Percentiles rank a stretch among this genome's conserved stretches.
Conservation (phyloP, 1,140 invertebrate genomes). For the Drosophila cardini region DNA sequence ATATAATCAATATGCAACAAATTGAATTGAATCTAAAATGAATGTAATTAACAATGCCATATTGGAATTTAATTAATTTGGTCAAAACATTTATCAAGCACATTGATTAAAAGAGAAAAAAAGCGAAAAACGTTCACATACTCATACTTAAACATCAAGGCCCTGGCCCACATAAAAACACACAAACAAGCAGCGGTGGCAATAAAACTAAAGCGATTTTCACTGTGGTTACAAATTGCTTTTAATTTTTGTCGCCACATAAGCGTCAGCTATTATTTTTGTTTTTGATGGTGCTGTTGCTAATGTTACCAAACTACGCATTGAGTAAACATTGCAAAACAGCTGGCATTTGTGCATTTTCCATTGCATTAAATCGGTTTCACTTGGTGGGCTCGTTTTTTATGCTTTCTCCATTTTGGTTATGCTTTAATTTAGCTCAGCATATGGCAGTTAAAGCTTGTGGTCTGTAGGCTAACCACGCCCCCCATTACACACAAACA, state of each 20-base stretch:
- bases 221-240: slow-evolving; percentile 57
- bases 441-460: slow-evolving; percentile 24
- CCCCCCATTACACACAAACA: slow-evolving; percentile 22
- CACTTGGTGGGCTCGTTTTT: slow-evolving; percentile 10
- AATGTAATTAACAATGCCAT: slow-evolving; percentile 67
- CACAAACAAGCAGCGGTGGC: not conserved
- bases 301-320: slow-evolving; percentile 43
- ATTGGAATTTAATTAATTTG: slow-evolving; percentile 75
- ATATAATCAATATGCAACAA: slow-evolving; percentile 31
- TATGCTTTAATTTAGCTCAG: slow-evolving; percentile 48
- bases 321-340: slow-evolving; percentile 51
- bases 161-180: not conserved
- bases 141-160: slow-evolving; percentile 14
- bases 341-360: slow-evolving; percentile 22
- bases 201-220: slow-evolving; percentile 62
- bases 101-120: slow-evolving; percentile 13
- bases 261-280: slow-evolving; percentile 21
- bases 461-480: slow-evolving; percentile 11
- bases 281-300: slow-evolving; percentile 14
- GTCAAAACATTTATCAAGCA: slow-evolving; percentile 59
- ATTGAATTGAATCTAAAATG: not conserved
- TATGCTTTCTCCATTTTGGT: slow-evolving; percentile 13
- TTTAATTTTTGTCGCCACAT: slow-evolving; percentile 59
- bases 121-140: slow-evolving; percentile 16
- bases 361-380: slow-evolving; percentile 58